Base-by-base conservation (phyloP, 2,113 vertebrate species). In the Amphiprion ocellaris region DNA sequence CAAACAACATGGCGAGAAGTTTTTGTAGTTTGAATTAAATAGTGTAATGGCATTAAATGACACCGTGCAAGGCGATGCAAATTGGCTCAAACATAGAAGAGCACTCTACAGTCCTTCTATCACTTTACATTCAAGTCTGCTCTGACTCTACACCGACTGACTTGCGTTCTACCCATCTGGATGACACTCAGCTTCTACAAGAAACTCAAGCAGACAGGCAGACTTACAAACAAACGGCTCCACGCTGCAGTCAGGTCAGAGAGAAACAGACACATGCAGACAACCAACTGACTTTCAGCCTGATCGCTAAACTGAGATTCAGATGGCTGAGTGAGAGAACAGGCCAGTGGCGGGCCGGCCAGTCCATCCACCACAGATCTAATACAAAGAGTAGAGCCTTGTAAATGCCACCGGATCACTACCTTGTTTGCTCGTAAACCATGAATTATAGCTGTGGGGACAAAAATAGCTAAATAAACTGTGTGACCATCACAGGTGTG, bases 391-490 rank as follows among this genome's bases (percentile, higher is more conserved):
- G 53, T n/a, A 78, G 50, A 70, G 24, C 24, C 71, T 62, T 64
- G 69, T 46, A 79, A 80, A 86, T 81, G 62, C 74, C 63, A 84
- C 59, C 37, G 33, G 82, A 76, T 82, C 75, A 78, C 56, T 69
- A 47, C 49, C 65, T 79, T 84, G 5, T 88, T 83, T 84, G 69
- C 77, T 80, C 60, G 68, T 79, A 84, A 77, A 62, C 24, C n/a
- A 71, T 70, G 54, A 69, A 81, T 46, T 50, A 54, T 17, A 53
- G 46, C 61, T 60, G 62, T 28, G n/a, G 30, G 0, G 0, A 60
- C 59, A 37, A 17, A 55, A 62, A 69, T 3, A 21, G 52, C n/a
- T 66, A 63, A 79, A 62, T 55, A 85, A 69, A 69, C 10, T 54
- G 66, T 26, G 60, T n/a, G 49, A 64, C 67, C 41, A 69, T 53